Evolutionary conservation across 2,797 vertebrate species (phyloP).

Genomic region (Chrysocyon brachyurus): DNA sequence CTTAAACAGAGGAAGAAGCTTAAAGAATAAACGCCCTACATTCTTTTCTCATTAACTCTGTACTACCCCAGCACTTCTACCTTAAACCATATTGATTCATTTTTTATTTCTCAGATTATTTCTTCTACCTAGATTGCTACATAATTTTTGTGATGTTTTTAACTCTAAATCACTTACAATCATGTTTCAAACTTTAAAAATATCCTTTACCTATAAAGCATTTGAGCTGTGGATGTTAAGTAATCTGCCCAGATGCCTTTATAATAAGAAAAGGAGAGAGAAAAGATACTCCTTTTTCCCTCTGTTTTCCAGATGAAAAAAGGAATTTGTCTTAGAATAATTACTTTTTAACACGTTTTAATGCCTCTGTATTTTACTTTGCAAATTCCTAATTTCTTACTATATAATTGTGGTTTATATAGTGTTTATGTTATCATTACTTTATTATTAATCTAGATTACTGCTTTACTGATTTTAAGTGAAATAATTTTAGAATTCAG

Average conservation of each 20-base stretch:
- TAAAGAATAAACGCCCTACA: background rate
- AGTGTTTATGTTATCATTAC: background rate
- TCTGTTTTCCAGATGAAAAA: background rate
- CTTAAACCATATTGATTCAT: background rate
- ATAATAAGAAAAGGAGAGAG: background rate
- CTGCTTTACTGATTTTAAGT: conserved; percentile 9
- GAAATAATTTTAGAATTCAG: background rate
- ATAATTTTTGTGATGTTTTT: conserved; percentile 10
- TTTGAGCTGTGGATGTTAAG: background rate
- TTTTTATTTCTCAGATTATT: conserved; percentile 19
- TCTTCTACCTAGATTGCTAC: background rate
- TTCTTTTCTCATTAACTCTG: background rate
- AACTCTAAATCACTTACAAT: background rate
- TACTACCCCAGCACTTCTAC: background rate
- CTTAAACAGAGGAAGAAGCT: background rate
- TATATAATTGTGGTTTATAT: background rate
- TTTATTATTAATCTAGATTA: conserved; percentile 2
- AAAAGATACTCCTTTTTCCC: background rate
- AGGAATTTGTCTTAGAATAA: background rate
- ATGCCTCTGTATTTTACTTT: conserved; percentile 30
- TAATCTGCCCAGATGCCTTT: background rate
- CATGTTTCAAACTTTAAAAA: background rate
- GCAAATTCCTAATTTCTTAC: conserved; percentile 13
- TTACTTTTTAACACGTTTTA: conserved; percentile 12
- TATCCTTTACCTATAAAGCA: background rate